phyloP scores from a whole-genome alignment of 2,888 invertebrate genomes.

The Meliscaeva auricollis region DNA sequence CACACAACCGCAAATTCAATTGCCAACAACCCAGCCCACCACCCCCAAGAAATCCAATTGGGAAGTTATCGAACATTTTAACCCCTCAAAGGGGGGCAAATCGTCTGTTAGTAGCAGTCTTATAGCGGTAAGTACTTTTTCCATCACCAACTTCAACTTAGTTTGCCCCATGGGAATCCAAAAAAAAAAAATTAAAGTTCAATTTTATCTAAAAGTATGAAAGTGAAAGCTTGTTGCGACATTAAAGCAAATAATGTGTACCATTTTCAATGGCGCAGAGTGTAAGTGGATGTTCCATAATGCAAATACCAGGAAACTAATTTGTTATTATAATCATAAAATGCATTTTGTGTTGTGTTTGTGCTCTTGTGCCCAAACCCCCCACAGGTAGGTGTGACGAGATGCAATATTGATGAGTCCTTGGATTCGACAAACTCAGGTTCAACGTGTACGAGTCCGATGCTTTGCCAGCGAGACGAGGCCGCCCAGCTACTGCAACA shows the following conservation, averaged over 20 bases:
- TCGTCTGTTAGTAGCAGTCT: slow-evolving; percentile 87
- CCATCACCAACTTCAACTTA: background rate
- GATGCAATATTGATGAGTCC: slow-evolving; percentile 84
- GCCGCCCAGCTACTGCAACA: slow-evolving; percentile 81
- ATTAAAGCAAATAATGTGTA: background rate
- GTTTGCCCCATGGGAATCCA: background rate
- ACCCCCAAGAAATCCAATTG: slow-evolving; percentile 93
- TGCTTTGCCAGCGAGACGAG: slow-evolving; percentile 83
- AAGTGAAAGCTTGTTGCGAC: background rate
- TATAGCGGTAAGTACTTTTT: slow-evolving; percentile 86
- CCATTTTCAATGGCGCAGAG: slow-evolving; percentile 17
- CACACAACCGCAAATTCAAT: slow-evolving; percentile 74
- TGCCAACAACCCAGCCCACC: slow-evolving; percentile 85
- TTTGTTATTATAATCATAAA: slow-evolving; percentile 53
- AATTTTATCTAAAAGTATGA: too few relatives aligned
- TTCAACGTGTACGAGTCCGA: slow-evolving; percentile 84
- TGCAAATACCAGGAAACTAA: slow-evolving; percentile 38
- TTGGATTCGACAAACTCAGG: slow-evolving; percentile 83
- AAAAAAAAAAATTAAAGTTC: background rate
- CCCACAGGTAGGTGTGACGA: slow-evolving; percentile 83
- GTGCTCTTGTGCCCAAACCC: background rate
- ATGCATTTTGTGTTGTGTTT: slow-evolving; percentile 45
- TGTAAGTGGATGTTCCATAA: background rate
- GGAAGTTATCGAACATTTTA: slow-evolving; percentile 96
- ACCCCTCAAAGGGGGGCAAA: slow-evolving; percentile 86